Conservation (phyloP, 1,140 invertebrate genomes). For the Hydropsyche tenuis region DNA sequence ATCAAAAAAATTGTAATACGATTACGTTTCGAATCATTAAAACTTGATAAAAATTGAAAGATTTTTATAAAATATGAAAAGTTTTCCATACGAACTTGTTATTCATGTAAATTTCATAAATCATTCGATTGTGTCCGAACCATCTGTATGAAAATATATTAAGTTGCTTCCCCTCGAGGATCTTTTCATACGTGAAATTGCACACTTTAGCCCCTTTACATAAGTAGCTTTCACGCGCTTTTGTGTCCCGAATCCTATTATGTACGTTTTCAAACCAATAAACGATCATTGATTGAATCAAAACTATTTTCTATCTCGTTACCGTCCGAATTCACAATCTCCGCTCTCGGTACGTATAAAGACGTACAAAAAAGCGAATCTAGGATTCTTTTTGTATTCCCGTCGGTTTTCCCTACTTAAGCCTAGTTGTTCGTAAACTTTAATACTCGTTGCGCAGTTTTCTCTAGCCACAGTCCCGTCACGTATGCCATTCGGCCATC, state of each 20-base stretch:
- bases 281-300: background rate
- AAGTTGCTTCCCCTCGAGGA: constrained; percentile 4
- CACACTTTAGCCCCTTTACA: background rate
- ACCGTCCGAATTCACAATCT: no score
- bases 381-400: constrained; percentile 20
- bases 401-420: constrained; percentile 20
- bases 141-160: constrained; percentile 32
- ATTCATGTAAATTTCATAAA: constrained; percentile 22
- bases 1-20: no score
- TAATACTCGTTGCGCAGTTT: constrained; percentile 16
- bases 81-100: background rate
- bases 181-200: constrained; percentile 13
- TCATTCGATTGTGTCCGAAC: constrained; percentile 5
- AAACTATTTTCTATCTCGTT: no score
- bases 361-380: background rate
- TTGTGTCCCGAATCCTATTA: constrained; percentile 5
- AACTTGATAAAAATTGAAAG: no score
- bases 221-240: background rate
- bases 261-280: constrained; percentile 5
- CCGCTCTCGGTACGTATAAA: background rate
- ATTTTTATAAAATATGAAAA: no score
- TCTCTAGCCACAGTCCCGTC: constrained; percentile 12
- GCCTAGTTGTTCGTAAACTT: constrained; percentile 35
- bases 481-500: constrained; percentile 26
- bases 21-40: no score